Conservation (phyloP, 2,113 vertebrate species). For the Tauraco erythrolophus region DNA sequence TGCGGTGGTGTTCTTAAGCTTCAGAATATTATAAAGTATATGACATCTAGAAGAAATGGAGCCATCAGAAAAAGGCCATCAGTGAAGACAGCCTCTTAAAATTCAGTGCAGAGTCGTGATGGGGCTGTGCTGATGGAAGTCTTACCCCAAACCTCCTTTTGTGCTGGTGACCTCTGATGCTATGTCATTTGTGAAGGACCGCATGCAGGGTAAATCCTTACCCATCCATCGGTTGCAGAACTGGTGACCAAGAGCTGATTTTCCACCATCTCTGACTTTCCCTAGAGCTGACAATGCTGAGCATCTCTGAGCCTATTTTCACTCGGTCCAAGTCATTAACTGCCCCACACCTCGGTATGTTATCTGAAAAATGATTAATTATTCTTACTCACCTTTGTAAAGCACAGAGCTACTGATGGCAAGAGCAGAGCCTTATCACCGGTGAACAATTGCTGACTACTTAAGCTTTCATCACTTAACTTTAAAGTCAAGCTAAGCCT, state of each 20-base stretch:
- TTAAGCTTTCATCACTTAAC: constrained; percentile 29
- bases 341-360: neutral
- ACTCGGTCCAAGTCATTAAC: neutral
- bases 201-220: neutral
- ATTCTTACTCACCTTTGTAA: constrained; percentile 8
- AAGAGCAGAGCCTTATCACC: neutral
- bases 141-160: neutral
- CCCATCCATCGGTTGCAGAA: neutral
- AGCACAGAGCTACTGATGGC: neutral
- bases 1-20: neutral
- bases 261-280: neutral
- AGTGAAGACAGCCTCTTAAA: neutral
- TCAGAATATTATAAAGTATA: neutral
- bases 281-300: neutral
- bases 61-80: neutral
- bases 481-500: constrained; percentile 58
- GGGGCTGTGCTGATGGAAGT: neutral
- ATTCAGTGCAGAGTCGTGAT: fast-evolving
- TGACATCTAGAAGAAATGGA: neutral
- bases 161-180: neutral
- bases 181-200: neutral
- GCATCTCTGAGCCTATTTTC: neutral
- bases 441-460: constrained; percentile 49
- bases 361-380: constrained; percentile 20
- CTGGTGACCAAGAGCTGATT: neutral